phyloP scores from a whole-genome alignment of 2,113 vertebrate genomes.

The Orcinus orca region DNA sequence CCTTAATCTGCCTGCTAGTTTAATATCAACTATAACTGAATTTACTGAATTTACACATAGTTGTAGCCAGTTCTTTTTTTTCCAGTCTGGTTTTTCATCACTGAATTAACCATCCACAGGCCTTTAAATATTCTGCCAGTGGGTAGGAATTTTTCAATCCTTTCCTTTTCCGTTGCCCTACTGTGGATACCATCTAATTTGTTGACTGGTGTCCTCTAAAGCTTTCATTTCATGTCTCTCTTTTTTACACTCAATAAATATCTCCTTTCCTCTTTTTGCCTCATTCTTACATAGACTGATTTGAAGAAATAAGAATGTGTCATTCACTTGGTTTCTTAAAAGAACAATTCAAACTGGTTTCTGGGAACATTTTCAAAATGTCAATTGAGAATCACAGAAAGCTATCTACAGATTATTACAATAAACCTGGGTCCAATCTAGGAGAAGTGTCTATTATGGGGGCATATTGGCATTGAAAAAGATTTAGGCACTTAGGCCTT shows the following conservation, averaged over 20 bases:
- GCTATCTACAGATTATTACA: neutral
- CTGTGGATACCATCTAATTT: neutral
- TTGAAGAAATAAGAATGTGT: neutral
- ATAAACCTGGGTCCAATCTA: neutral
- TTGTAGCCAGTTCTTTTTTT: neutral
- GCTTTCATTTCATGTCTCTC: neutral
- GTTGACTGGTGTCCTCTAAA: neutral
- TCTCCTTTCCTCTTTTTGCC: neutral
- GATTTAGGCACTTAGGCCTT: neutral
- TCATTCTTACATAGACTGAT: neutral
- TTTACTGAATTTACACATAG: neutral
- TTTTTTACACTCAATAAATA: neutral
- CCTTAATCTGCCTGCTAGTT: neutral
- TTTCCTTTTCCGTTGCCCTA: neutral
- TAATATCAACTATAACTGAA: neutral
- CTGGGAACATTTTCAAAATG: neutral
- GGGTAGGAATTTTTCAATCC: neutral
- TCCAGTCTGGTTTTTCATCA: neutral
- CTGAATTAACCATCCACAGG: neutral
- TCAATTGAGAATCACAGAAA: neutral
- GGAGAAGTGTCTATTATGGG: neutral
- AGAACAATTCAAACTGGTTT: neutral
- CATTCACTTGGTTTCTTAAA: neutral
- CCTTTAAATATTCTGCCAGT: neutral
- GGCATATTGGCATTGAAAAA: too few species aligned